Conservation (phyloP, 2,113 vertebrate species). For the Eira barbara region DNA sequence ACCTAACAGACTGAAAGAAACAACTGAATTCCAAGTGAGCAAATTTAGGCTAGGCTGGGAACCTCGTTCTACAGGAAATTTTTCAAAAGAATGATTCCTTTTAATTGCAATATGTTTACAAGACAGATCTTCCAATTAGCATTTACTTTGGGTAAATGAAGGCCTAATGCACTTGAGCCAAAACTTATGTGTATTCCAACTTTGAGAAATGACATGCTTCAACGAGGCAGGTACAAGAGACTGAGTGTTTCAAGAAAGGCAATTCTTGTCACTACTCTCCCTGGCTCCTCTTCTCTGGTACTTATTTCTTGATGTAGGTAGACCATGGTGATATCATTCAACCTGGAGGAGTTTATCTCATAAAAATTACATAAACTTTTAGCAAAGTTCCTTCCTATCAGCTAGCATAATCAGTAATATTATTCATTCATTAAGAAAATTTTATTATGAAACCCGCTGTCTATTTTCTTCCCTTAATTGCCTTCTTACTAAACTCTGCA, state of each 20-base stretch:
- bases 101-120: not conserved
- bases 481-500: not conserved
- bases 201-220: not conserved
- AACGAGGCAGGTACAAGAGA: not conserved
- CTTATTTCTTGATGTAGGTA: not conserved
- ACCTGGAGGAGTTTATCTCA: conserved; percentile 19
- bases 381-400: not conserved
- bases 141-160: not conserved
- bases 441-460: not conserved
- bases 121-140: not conserved
- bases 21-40: not conserved
- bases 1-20: not conserved
- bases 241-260: not conserved
- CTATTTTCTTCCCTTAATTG: not conserved
- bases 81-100: not conserved
- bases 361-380: conserved; percentile 20
- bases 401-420: not conserved
- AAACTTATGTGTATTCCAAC: not conserved
- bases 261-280: not conserved
- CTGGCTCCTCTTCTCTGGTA: not conserved
- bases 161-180: not conserved
- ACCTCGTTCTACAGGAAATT: not conserved
- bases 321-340: not conserved
- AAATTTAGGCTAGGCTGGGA: not conserved
- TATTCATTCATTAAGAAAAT: not conserved